These are phyloP conservation scores for Lithodes maja DNA, from an alignment of 2,888 invertebrate genomes.

Conservation along the genomic window DNA sequence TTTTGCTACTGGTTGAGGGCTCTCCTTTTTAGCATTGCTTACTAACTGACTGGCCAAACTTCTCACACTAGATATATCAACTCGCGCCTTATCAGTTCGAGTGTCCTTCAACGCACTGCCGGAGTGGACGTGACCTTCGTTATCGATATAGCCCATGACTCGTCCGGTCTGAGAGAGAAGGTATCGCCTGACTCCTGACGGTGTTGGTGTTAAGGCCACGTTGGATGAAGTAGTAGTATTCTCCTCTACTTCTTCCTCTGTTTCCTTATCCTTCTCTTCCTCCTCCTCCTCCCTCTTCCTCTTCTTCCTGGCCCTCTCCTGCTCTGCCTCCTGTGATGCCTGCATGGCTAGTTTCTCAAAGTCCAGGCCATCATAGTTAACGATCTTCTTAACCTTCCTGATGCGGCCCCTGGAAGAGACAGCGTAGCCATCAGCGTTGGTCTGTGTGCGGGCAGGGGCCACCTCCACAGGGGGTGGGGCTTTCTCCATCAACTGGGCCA, in stretches of 20 bases:
- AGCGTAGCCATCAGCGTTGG: conserved; percentile 46
- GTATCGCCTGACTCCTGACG: conserved; percentile 62
- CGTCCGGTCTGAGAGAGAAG: conserved; percentile 59
- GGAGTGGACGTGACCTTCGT: conserved; percentile 65
- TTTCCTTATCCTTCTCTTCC: conserved; percentile 37
- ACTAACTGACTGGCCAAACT: conserved; percentile 52
- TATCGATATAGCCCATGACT: conserved; percentile 67
- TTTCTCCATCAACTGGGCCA: conserved; percentile 42
- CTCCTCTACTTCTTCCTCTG: background rate
- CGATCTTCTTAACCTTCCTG: conserved; percentile 67
- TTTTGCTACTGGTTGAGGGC: conserved; percentile 20
- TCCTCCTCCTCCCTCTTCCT: conserved; percentile 58
- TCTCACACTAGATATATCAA: conserved; percentile 47
- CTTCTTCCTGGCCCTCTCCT: conserved; percentile 52
- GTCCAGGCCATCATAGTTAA: conserved; percentile 69
- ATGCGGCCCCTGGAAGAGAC: conserved; percentile 68
- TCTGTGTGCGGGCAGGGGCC: conserved; percentile 16
- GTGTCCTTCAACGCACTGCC: conserved; percentile 33
- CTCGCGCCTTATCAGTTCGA: conserved; percentile 26
- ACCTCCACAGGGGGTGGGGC: conserved; percentile 24
- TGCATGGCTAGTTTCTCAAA: conserved; percentile 67
- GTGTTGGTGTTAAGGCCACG: background rate
- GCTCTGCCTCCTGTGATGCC: conserved; percentile 60
- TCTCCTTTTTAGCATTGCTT: conserved; percentile 42
- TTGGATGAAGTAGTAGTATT: background rate